These are phyloP conservation scores for Parasteatoda lunata DNA, from an alignment of 2,888 invertebrate species.

Conservation along the genomic window DNA sequence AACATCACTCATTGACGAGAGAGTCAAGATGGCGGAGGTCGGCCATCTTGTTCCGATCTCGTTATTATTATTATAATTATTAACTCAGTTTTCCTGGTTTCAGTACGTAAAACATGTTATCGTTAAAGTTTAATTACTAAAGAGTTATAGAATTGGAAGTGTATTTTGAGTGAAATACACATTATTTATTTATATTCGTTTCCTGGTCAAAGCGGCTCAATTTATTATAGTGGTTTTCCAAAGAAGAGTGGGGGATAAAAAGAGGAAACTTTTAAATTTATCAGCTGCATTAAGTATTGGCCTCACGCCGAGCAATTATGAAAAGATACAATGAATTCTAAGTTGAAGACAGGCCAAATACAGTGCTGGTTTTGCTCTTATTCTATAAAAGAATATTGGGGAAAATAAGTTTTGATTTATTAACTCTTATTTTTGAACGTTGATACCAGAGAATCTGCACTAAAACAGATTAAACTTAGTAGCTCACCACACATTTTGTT, in stretches of 20 bases:
- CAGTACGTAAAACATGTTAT: constrained; percentile 39
- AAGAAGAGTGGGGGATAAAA: constrained; percentile 22
- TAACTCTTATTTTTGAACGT: constrained; percentile 48
- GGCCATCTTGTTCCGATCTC: constrained; percentile 48
- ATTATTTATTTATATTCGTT: constrained; percentile 62
- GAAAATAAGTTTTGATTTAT: constrained; percentile 63
- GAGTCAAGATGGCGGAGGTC: constrained; percentile 61
- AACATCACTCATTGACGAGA: constrained; percentile 63
- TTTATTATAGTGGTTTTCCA: constrained; percentile 64
- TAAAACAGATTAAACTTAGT: constrained; percentile 64
- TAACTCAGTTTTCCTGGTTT: constrained; percentile 17
- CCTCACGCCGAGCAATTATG: constrained; percentile 67
- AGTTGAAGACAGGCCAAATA: constrained; percentile 66
- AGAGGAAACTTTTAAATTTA: constrained; percentile 65
- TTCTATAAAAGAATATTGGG: background rate
- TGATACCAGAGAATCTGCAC: constrained; percentile 54
- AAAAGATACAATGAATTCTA: constrained; percentile 62
- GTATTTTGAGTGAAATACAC: constrained; percentile 60
- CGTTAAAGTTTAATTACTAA: constrained; percentile 67
- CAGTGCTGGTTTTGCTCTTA: constrained; percentile 16
- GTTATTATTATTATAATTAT: constrained; percentile 49
- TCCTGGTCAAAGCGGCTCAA: constrained; percentile 50
- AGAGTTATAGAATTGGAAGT: constrained; percentile 62
- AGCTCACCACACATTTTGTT: constrained; percentile 2
- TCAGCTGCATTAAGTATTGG: constrained; percentile 65